Conservation (phyloP, 2,113 vertebrate genomes). For the Festucalex cinctus region DNA sequence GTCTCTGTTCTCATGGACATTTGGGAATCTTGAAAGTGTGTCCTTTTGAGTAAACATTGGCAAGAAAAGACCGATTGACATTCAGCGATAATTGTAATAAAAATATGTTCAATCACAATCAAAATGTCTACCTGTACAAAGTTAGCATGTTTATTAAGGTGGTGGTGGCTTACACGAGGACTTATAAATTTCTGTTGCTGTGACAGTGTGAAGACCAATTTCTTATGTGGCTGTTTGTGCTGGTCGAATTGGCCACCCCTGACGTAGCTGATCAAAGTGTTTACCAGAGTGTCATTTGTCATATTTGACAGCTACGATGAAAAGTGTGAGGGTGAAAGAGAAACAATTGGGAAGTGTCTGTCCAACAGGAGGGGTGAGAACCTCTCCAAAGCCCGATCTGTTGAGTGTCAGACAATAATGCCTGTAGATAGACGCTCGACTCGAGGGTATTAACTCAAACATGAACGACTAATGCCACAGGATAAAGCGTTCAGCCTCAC, state of each 20-base stretch:
- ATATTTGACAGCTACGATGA: slow-evolving; percentile 34
- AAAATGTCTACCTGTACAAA: not conserved
- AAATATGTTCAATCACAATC: too few species aligned
- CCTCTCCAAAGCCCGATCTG: slow-evolving; percentile 47
- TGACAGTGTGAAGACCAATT: not conserved
- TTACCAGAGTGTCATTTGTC: not conserved
- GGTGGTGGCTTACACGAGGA: not conserved
- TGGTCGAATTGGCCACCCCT: not conserved
- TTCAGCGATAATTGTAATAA: too few species aligned
- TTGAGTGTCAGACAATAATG: slow-evolving; percentile 66
- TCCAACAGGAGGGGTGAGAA: slow-evolving; percentile 29
- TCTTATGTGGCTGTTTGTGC: not conserved
- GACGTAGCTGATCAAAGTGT: not conserved
- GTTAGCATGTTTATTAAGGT: not conserved
- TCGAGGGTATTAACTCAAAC: slow-evolving; percentile 73
- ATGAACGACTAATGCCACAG: slow-evolving; percentile 66
- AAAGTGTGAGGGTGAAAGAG: slow-evolving; percentile 37
- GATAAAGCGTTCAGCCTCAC: slow-evolving; percentile 68
- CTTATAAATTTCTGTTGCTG: not conserved
- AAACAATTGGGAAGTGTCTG: slow-evolving; percentile 16
- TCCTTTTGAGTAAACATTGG: too few species aligned
- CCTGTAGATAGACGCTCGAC: slow-evolving; percentile 60
- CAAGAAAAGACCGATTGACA: too few species aligned
- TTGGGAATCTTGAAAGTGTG: too few species aligned
- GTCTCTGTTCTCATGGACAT: too few species aligned